These are phyloP conservation scores for Galendromus occidentalis DNA, from an alignment of 1,140 invertebrate species.

Conservation along the genomic window DNA sequence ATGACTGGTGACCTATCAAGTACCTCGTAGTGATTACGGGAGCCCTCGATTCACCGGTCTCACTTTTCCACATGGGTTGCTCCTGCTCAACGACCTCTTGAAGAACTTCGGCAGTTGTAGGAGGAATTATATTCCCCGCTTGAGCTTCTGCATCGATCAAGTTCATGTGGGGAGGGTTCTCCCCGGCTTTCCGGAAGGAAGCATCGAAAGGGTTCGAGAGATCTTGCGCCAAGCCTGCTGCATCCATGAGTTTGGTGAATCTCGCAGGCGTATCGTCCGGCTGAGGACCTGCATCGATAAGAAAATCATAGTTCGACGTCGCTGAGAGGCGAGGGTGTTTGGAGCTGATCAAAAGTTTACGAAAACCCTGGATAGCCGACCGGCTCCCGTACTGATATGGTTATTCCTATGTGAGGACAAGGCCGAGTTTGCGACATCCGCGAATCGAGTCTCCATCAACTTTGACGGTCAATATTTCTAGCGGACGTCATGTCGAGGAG, in stretches of 20 bases:
- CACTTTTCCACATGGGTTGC: background rate
- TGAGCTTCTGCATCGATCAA: background rate
- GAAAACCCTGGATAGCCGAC: too few relatives aligned
- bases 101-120: background rate
- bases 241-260: constrained; percentile 10
- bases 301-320: background rate
- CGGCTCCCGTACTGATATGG: too few relatives aligned
- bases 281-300: background rate
- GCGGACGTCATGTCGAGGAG: too few relatives aligned
- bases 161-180: background rate
- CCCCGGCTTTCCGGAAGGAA: background rate
- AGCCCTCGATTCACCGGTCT: background rate
- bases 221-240: background rate
- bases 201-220: constrained; percentile 6
- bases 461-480: too few relatives aligned
- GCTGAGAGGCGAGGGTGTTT: too few relatives aligned
- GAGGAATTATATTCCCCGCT: background rate
- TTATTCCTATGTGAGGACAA: too few relatives aligned
- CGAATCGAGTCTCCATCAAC: too few relatives aligned
- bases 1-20: too few relatives aligned
- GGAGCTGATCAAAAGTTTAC: too few relatives aligned
- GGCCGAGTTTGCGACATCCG: too few relatives aligned
- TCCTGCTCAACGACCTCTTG: constrained; percentile 1
- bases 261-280: constrained; percentile 1
- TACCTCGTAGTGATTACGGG: constrained; percentile 1